Percentiles rank a stretch among this genome's conserved stretches.
Evolutionary conservation across 1,140 invertebrate species (phyloP).

Genomic region (Thaumatotibia leucotreta): DNA sequence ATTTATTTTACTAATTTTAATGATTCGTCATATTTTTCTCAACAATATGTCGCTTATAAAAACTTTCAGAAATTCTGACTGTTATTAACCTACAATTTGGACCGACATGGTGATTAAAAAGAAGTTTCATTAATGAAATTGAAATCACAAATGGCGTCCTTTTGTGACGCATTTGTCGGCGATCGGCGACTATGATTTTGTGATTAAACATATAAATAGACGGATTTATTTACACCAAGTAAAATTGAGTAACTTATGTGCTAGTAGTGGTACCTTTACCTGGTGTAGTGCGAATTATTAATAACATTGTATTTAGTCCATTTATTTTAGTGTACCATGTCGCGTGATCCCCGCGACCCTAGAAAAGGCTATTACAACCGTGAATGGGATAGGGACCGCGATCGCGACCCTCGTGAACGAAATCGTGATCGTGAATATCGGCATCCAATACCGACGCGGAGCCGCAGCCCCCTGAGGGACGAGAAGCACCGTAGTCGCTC

Average conservation of each 20-base stretch:
- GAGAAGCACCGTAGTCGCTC: conserved; percentile 48
- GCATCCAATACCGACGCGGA: conserved; percentile 29
- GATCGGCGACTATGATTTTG: too few relatives aligned
- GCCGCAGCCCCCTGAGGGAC: conserved; percentile 36
- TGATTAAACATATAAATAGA: too few relatives aligned
- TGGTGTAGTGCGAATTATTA: background rate
- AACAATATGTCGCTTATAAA: too few relatives aligned
- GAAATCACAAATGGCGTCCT: too few relatives aligned
- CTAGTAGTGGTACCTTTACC: background rate
- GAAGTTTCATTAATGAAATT: too few relatives aligned
- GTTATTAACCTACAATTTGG: too few relatives aligned
- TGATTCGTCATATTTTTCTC: too few relatives aligned
- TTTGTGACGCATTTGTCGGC: too few relatives aligned
- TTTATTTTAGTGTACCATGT: conserved; percentile 23
- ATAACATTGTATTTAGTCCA: conserved; percentile 3
- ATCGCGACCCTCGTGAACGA: conserved; percentile 26
- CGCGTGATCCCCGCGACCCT: conserved; percentile 14
- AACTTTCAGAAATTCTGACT: too few relatives aligned
- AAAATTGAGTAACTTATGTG: background rate
- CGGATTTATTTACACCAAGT: background rate
- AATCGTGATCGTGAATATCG: conserved; percentile 33
- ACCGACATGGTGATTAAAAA: too few relatives aligned
- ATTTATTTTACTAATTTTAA: too few relatives aligned
- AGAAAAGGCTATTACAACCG: conserved; percentile 26
- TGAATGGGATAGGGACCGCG: conserved; percentile 26